Conservation (phyloP, 2,113 vertebrate genomes). For the Strix uralensis region DNA sequence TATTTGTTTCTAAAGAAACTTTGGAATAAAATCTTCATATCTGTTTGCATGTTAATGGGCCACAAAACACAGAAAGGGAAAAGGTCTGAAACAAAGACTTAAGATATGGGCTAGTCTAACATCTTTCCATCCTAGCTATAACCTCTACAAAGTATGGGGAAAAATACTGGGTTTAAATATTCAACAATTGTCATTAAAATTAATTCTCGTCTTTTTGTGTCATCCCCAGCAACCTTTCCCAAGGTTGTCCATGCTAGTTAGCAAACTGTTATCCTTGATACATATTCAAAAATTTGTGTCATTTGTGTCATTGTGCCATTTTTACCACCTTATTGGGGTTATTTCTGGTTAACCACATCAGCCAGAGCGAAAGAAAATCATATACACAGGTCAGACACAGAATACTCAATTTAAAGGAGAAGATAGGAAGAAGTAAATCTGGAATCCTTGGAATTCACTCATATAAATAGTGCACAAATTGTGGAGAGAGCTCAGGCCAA, state of each 20-base stretch:
- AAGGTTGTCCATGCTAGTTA: not conserved
- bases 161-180: not conserved
- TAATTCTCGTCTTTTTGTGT: not conserved
- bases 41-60: not conserved
- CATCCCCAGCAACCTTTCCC: not conserved
- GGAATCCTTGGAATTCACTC: not conserved
- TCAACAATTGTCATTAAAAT: not conserved
- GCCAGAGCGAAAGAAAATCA: not conserved
- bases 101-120: not conserved
- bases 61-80: not conserved
- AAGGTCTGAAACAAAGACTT: not conserved
- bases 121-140: not conserved
- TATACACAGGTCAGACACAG: not conserved
- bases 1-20: not conserved
- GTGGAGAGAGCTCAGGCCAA: not conserved
- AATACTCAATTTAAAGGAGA: not conserved
- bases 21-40: not conserved
- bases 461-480: not conserved
- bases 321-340: not conserved
- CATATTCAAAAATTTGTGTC: not conserved
- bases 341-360: not conserved
- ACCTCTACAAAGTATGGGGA: not conserved
- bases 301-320: not conserved
- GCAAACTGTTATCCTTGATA: not conserved
- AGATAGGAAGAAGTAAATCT: not conserved